Base-by-base conservation (phyloP, 2,797 vertebrate species). In the Channallabes apus region DNA sequence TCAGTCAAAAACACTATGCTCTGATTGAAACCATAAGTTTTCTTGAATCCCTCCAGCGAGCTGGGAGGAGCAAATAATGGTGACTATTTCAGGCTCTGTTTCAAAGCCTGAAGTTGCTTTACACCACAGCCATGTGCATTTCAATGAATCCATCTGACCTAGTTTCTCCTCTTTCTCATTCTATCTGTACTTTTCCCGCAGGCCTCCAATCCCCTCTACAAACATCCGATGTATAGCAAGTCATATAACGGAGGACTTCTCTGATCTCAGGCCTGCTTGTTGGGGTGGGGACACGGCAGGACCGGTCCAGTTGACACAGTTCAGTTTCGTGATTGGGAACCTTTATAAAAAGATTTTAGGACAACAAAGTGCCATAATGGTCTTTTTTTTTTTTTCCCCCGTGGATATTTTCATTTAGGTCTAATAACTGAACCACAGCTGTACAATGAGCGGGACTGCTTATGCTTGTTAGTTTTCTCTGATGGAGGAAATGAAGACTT, bases 141-240 rank as follows among this genome's bases (percentile, higher is more conserved):
- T 85, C 71, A 88, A 85, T 89, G 64, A 88, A 84, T 64, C 64
- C 41, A 51, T 85, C 86, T 91, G 87, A 90, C 86, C 83, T 75
- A 80, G 82, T 88, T 78, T 68, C 46, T 82, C 41, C 51, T 84
- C 58, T 83, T 1, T 83, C 54, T 85, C 68, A 86, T 83, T 38
- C 6, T 61, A 4, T 73, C 4, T 83, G 18, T n/a, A 11, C 9
- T 0, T 83, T 54, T n/a, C 85, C 64, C 81, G 3, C 91, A 99
- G 98, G 98, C 97, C 51, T 97, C 97, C 89, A 99, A 99, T 90
- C 98, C 98, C 68, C 96, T 99, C 87, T 99, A 99, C 93, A 96
- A 98, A 93, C 97, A 96, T 91, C 96, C 97, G 0, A 95, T 96
- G 93, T 95, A 95, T 83, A 96, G 94, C 89, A 98, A 95, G 92